Conservation (phyloP, 1,140 invertebrate genomes). For the Zaprionus kolodkinae region DNA sequence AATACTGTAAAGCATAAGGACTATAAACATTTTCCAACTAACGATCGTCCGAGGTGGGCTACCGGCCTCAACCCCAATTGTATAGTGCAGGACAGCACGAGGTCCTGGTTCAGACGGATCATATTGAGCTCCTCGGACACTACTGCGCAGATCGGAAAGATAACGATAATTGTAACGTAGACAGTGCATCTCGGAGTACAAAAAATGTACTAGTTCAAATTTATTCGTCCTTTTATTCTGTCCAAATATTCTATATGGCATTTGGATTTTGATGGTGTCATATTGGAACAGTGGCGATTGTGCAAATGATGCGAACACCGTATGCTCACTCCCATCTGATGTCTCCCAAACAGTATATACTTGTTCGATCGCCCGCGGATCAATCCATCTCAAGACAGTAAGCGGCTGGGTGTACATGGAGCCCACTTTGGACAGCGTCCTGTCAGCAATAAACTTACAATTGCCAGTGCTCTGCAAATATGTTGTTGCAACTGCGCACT, state of each 20-base stretch:
- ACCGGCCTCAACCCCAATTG: fast-evolving
- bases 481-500: too few species aligned
- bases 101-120: neutral
- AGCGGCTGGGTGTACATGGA: too few species aligned
- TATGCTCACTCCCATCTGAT: neutral
- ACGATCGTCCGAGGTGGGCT: neutral
- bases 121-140: fast-evolving
- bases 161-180: neutral
- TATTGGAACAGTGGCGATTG: fast-evolving
- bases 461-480: too few species aligned
- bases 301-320: neutral
- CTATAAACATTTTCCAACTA: neutral
- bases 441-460: neutral
- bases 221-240: neutral
- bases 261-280: neutral
- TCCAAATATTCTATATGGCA: neutral
- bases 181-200: constrained; percentile 17
- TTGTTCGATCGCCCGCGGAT: neutral
- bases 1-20: too few species aligned
- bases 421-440: neutral
- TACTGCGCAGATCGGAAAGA: neutral
- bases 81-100: neutral
- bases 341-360: neutral
- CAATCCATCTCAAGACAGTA: neutral
- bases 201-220: neutral